phyloP scores from a whole-genome alignment of 2,888 invertebrate species.

The Cephus pulcher region DNA sequence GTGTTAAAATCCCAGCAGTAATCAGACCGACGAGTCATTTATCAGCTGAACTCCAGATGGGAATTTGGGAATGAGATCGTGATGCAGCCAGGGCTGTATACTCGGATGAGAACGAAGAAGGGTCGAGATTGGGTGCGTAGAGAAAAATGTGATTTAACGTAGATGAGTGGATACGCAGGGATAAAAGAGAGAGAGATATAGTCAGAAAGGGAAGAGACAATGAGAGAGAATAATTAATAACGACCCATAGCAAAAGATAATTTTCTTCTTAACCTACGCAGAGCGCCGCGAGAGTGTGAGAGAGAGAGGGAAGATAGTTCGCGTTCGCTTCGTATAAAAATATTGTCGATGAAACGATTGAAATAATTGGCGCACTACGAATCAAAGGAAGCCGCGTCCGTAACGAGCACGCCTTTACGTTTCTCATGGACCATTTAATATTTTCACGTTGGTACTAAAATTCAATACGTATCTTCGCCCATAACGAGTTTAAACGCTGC shows the following conservation, averaged over 20 bases:
- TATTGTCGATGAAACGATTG: not conserved
- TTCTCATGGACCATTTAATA: not conserved
- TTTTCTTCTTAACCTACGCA: not conserved
- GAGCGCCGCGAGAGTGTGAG: too few relatives aligned
- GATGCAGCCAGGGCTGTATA: not conserved
- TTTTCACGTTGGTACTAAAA: not conserved
- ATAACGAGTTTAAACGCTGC: not conserved
- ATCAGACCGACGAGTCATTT: conserved; percentile 48
- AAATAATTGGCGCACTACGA: not conserved
- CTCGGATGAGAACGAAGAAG: not conserved
- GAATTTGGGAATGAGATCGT: conserved; percentile 43
- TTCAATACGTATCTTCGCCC: not conserved
- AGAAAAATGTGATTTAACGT: not conserved
- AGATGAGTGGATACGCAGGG: not conserved
- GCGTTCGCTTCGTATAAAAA: not conserved
- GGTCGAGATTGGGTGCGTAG: not conserved
- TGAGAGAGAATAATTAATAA: not conserved
- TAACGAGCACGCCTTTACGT: not conserved
- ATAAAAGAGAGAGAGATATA: not conserved
- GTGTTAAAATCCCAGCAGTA: conserved; percentile 50
- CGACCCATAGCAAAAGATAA: not conserved
- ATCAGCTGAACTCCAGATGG: conserved; percentile 41
- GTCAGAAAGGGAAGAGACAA: not conserved
- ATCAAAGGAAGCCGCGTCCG: not conserved
- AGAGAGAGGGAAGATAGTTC: too few relatives aligned